Base-by-base conservation (phyloP, 2,888 invertebrate genomes). In the Drosophila affinis region DNA sequence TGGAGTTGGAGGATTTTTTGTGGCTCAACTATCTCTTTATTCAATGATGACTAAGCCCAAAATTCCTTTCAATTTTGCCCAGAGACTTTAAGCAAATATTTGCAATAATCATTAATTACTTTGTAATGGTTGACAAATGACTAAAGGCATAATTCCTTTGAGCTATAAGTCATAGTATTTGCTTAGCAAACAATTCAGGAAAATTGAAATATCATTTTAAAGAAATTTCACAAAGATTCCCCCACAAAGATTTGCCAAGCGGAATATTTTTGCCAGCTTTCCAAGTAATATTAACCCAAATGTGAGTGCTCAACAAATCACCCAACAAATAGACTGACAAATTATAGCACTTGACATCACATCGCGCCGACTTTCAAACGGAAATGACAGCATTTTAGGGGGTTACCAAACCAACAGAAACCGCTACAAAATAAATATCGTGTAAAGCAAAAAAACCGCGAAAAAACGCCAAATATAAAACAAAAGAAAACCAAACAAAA, bases 361-460 rank as follows among this genome's bases (percentile, higher is more conserved):
- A 18, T 81, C 65, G 72, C 76, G 54, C 29, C 45, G 73, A 72
- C 82, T 87, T 82, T 87, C 69, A 62, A 78, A 54, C 79, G 87
- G 87, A 82, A 81, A 85, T 81, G 75, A 60, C 79, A 75, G 65
- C 79, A 70, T 87, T 79, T 71, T 39, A 3, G n/a, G 44, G 47
- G 59, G 57, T 78, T 78, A 78, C 76, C 67, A 76, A 78, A 77
- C 57, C 72, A 45, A 67, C 59, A 75, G 53, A 67, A 59, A 71
- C 64, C 72, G 68, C 76, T 72, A 70, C 47, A 56, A 53, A 56
- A 75, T 64, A 79, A 83, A 87, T 78, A 78, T 76, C 59, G 84
- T 74, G 81, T 68, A 77, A 78, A 70, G 62, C 63, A 21, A 54
- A 65, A 78, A 71, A 67, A 47, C 39, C 39, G 39, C 39, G 32